A percentile compares a stretch with the other conserved stretches of the same genome.
Conservation (phyloP, 2,113 vertebrate genomes). For the Dromas ardeola region DNA sequence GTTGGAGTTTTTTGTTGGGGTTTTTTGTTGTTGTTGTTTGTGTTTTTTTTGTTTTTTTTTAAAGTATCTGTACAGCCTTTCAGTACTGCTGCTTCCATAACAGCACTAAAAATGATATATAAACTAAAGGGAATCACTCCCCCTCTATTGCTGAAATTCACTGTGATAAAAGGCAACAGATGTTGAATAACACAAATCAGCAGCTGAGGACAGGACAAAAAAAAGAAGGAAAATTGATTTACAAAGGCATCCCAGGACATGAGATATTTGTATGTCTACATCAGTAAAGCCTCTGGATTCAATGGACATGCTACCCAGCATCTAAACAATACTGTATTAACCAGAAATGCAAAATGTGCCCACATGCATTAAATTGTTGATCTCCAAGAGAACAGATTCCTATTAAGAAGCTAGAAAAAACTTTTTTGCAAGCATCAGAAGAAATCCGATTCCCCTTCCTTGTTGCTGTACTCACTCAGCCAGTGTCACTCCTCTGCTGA, state of each 20-base stretch:
- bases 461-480: background rate
- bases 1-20: background rate
- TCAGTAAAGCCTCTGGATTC: background rate
- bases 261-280: background rate
- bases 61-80: background rate
- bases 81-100: background rate
- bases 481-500: background rate
- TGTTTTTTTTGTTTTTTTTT: background rate
- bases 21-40: background rate
- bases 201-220: background rate
- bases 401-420: background rate
- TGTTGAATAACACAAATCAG: background rate
- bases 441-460: background rate
- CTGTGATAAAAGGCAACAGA: slow-evolving; percentile 23
- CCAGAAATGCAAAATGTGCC: background rate
- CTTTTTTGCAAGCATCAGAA: background rate
- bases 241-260: background rate
- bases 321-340: background rate
- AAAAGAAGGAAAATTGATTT: background rate
- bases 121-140: background rate
- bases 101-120: background rate
- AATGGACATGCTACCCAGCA: background rate
- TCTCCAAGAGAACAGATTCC: background rate
- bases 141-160: background rate
- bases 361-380: background rate